These are phyloP conservation scores for Brachionus angularis DNA, from an alignment of 1,140 invertebrate genomes.

Conservation along the genomic window DNA sequence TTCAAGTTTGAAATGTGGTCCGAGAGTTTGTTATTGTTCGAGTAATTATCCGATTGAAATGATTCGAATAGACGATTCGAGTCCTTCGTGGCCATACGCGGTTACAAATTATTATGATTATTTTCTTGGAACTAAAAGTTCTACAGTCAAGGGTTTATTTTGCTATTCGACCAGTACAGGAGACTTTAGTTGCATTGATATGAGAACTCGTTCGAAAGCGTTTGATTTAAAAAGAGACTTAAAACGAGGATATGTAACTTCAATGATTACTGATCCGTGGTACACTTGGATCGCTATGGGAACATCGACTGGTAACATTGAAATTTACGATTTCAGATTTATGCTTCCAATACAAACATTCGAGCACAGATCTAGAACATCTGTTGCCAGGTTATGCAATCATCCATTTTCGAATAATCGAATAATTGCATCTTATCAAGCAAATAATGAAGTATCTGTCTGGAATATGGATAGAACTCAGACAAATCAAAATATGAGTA, in stretches of 20 bases:
- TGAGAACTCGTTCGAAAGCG: not conserved
- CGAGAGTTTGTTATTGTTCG: not conserved
- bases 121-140: not conserved
- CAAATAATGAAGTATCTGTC: conserved; percentile 26
- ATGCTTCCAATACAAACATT: conserved; percentile 8
- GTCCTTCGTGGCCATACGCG: not conserved
- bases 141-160: not conserved
- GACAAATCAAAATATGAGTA: no score
- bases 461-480: conserved; percentile 14
- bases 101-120: not conserved
- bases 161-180: conserved; percentile 29
- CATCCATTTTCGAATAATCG: not conserved
- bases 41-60: conserved; percentile 28
- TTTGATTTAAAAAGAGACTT: conserved; percentile 24
- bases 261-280: conserved; percentile 31
- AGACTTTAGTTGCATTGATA: conserved; percentile 7
- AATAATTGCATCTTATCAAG: conserved; percentile 20
- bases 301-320: conserved; percentile 24
- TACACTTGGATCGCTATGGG: conserved; percentile 41
- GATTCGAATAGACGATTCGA: conserved; percentile 18
- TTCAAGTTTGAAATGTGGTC: not conserved
- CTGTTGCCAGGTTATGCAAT: not conserved
- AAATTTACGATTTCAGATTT: conserved; percentile 19
- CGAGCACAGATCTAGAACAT: conserved; percentile 29
- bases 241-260: conserved; percentile 5